These are phyloP conservation scores for Lycophotia porphyrea DNA, from an alignment of 2,888 invertebrate genomes.

Conservation along the genomic window DNA sequence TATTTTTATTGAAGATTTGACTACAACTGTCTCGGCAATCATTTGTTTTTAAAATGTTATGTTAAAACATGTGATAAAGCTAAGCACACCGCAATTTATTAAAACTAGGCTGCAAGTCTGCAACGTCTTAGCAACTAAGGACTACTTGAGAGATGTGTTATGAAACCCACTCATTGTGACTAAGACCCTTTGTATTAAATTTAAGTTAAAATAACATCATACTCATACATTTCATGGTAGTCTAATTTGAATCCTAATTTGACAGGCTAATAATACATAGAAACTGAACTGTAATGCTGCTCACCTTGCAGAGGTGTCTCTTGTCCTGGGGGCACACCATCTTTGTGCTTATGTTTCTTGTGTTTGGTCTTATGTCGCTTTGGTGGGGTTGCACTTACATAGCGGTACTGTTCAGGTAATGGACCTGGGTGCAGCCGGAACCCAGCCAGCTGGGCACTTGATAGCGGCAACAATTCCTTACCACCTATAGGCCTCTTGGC, in stretches of 20 bases:
- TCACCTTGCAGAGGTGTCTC: constrained; percentile 93
- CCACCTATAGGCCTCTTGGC: constrained; percentile 98
- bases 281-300: constrained; percentile 31
- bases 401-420: constrained; percentile 98
- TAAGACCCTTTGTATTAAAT: neutral
- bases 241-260: neutral
- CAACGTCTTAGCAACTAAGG: too few relatives aligned
- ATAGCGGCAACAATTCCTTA: constrained; percentile 95
- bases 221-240: neutral
- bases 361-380: constrained; percentile 98
- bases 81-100: too few relatives aligned
- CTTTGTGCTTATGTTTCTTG: constrained; percentile 98
- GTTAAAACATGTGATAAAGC: too few relatives aligned
- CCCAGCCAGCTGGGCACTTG: constrained; percentile 96
- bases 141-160: too few relatives aligned
- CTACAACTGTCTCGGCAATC: too few relatives aligned
- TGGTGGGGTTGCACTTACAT: constrained; percentile 97
- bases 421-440: constrained; percentile 99
- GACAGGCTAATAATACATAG: neutral
- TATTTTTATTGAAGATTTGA: too few relatives aligned
- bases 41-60: too few relatives aligned
- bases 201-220: neutral
- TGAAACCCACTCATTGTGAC: neutral
- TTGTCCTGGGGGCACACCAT: constrained; percentile 94
- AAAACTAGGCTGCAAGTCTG: too few relatives aligned